Evolutionary conservation across 2,888 invertebrate genomes (phyloP).

Genomic region (Boloria euphrosyne): DNA sequence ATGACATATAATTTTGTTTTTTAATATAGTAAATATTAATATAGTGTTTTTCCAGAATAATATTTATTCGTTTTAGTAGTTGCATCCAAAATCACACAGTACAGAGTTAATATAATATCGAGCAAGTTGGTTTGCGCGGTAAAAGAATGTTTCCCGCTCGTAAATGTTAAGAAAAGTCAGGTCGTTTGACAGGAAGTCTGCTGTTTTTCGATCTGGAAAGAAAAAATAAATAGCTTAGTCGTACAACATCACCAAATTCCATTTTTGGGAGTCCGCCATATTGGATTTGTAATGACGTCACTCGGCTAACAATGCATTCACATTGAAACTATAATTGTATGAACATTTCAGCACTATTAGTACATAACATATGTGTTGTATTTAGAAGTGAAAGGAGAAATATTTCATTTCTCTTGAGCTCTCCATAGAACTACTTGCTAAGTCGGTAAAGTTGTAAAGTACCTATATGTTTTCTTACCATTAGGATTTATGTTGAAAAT

Average conservation of each 20-base stretch:
- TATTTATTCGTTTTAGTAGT: slow-evolving; percentile 35
- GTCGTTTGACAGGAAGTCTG: slow-evolving; percentile 55
- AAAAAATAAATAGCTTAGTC: too few relatives aligned
- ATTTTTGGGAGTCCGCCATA: too few relatives aligned
- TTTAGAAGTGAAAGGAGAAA: too few relatives aligned
- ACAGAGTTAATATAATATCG: slow-evolving; percentile 51
- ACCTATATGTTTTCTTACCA: slow-evolving; percentile 48
- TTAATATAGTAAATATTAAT: not conserved
- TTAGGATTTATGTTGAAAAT: slow-evolving; percentile 54
- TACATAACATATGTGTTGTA: not conserved
- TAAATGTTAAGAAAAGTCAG: slow-evolving; percentile 54
- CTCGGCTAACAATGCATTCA: too few relatives aligned
- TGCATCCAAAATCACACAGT: slow-evolving; percentile 60
- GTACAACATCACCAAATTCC: too few relatives aligned
- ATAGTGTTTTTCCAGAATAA: not conserved
- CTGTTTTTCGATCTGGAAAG: slow-evolving; percentile 55
- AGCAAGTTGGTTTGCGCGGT: slow-evolving; percentile 50
- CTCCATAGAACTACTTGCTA: not conserved
- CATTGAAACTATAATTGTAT: too few relatives aligned
- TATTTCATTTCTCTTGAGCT: too few relatives aligned
- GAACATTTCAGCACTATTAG: too few relatives aligned
- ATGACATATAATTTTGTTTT: not conserved
- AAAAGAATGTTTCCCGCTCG: slow-evolving; percentile 59
- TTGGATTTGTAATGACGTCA: too few relatives aligned
- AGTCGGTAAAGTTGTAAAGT: too few relatives aligned